Evolutionary conservation across 2,113 vertebrate genomes (phyloP).

Genomic region (Carassius gibelio): DNA sequence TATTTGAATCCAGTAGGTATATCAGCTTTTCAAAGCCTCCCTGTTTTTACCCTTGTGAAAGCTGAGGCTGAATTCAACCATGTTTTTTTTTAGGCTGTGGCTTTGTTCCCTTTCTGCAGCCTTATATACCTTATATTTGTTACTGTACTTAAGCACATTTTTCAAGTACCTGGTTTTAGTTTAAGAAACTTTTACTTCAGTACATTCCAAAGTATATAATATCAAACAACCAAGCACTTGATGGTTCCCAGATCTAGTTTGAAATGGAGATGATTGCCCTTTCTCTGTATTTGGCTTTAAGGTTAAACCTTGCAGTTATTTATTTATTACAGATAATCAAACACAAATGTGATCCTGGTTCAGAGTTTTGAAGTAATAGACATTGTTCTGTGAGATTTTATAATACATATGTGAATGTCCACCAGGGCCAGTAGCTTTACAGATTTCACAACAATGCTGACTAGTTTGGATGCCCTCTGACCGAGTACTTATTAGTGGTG

Average conservation of each 20-base stretch:
- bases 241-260: not conserved
- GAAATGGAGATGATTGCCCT: not conserved
- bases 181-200: not conserved
- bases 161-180: not conserved
- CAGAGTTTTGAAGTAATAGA: not conserved
- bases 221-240: not conserved
- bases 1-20: slow-evolving; percentile 30
- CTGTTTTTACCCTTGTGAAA: not conserved
- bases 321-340: not conserved
- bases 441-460: not conserved
- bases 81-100: not conserved
- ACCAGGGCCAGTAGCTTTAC: not conserved
- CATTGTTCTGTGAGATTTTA: not conserved
- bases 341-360: not conserved
- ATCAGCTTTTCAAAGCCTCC: slow-evolving; percentile 6
- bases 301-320: not conserved
- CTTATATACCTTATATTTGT: too few relatives aligned
- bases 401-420: too few relatives aligned
- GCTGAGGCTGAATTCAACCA: not conserved
- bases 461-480: not conserved
- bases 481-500: not conserved
- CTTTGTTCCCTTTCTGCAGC: not conserved
- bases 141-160: too few relatives aligned
- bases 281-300: not conserved
- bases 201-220: not conserved